Conservation (phyloP, 1,140 invertebrate genomes). For the Drosophila bocki region DNA sequence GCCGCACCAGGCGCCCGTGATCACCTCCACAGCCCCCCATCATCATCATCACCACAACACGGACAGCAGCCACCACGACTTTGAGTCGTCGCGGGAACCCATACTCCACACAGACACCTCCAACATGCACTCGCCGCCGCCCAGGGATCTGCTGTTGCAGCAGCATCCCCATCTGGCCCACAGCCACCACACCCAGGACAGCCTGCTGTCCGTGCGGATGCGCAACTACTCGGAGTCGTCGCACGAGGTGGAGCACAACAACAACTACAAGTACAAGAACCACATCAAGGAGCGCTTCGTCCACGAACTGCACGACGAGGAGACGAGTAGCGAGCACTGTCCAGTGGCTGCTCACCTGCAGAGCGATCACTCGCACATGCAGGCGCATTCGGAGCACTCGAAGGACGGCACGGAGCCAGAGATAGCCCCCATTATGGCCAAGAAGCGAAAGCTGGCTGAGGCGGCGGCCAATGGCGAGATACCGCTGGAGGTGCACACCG, state of each 20-base stretch:
- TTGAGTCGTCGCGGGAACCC: slow-evolving; percentile 80
- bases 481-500: slow-evolving; percentile 49
- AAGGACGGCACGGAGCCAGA: slow-evolving; percentile 82
- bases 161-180: slow-evolving; percentile 64
- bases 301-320: slow-evolving; percentile 80
- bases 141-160: slow-evolving; percentile 68
- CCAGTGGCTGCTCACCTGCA: slow-evolving; percentile 66
- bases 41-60: slow-evolving; percentile 74
- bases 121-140: slow-evolving; percentile 83
- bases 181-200: slow-evolving; percentile 70
- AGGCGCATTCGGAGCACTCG: slow-evolving; percentile 79
- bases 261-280: slow-evolving; percentile 96
- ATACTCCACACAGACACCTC: slow-evolving; percentile 79
- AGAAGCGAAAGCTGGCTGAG: slow-evolving; percentile 79
- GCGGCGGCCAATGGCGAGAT: slow-evolving; percentile 65
- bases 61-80: slow-evolving; percentile 83
- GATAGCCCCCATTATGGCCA: slow-evolving; percentile 80
- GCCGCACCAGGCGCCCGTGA: slow-evolving; percentile 78
- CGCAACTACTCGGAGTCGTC: slow-evolving; percentile 85
- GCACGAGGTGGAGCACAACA: slow-evolving; percentile 86
- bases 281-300: slow-evolving; percentile 95
- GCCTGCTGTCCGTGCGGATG: slow-evolving; percentile 68
- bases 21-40: slow-evolving; percentile 79
- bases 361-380: slow-evolving; percentile 77
- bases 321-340: slow-evolving; percentile 78